Evolutionary conservation across 2,888 invertebrate genomes (phyloP), one percentile per base, ranked within the genome.

Genomic region (Abscondita cerata): DNA sequence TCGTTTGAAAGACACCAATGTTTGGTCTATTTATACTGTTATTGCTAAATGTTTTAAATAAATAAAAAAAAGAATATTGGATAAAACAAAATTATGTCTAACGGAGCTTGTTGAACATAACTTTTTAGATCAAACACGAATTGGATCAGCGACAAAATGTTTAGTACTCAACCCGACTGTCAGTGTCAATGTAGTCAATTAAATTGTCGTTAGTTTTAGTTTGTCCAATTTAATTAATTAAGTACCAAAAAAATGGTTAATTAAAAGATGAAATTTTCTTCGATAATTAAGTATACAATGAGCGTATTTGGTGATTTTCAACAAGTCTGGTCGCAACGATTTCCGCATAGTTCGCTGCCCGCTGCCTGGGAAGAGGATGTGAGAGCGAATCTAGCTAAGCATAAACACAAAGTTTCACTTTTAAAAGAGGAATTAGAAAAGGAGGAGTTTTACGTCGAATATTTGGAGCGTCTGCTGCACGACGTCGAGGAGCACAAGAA

Each of bases 361-460:
- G 92, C 92, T 79, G 93, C 93, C 79, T 94, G 93, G 94, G 94
- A 94, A 81, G 93, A 93, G 83, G 93, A 95, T 85, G 93, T 95
- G 77, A 88, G 93, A 78, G 92, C 92, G 72, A 94, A 94, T 84
- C 86, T 95, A 74, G 88, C 90, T 76, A 92, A 93, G 82, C 95
- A 95, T 85, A 92, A 92, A 84, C 89, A 91, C 80, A 92, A 92
- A 85, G 93, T 94, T 68, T 84, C 86, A 68, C 86, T 90, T 73
- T 84, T 95, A 58, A 88, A 89, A 78, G 92, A 93, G 78, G 94
- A 95, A 81, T 83, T 95, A 68, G 93, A 93, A 77, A 93, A 95
- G 79, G 95, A 95, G 81, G 91, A 93, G 76, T 90, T 93, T 75
- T 95, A 95, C 76, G 94, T 95, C 9, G 93, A 93, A 78, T 95